Evolutionary conservation across 2,888 invertebrate species (phyloP), one percentile per base, ranked within the genome.

Genomic region (Leuctra nigra): DNA sequence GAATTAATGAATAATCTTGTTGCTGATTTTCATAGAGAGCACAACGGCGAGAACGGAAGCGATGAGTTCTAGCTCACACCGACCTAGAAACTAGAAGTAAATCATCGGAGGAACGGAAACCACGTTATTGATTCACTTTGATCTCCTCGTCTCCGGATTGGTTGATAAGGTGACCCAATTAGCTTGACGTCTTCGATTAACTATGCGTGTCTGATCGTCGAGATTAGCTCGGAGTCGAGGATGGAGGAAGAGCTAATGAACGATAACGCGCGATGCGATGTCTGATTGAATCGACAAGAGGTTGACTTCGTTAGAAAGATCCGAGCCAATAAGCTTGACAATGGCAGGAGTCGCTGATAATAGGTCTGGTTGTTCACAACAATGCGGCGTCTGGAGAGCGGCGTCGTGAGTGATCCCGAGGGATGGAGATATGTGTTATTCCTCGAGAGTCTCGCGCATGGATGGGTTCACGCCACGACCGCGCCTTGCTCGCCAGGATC

Each of bases 1-100:
- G 50, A 50, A 50, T 33, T 50, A 50, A 50, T 50, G 50, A 50
- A 50, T 50, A 50, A 50, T 50, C 16, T 23, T 23, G 35, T 50
- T 29, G 50, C 33, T 29, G 50, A 50, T 50, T 50, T 33, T 16
- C 24, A 23, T 24, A 47, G 25, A 7, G 16, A 20, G 39, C 39
- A 39, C 16, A 16, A 18, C 39, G 39, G 16, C 39, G 39, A 20
- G 25, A n/a, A 7, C 14, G 23, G 46, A 3, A 6, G 39, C 41
- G 41, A n/a, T n/a, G n/a, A n/a, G n/a, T n/a, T n/a, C n/a, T n/a
- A n/a, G n/a, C n/a, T n/a, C n/a, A n/a, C n/a, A n/a, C n/a, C n/a
- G n/a, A n/a, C n/a, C n/a, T n/a, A n/a, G n/a, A n/a, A n/a, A n/a
- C n/a, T n/a, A n/a, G n/a, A n/a, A n/a, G n/a, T n/a, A n/a, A n/a